phyloP scores from a whole-genome alignment of 2,888 invertebrate genomes.

The Cenopis cana region DNA sequence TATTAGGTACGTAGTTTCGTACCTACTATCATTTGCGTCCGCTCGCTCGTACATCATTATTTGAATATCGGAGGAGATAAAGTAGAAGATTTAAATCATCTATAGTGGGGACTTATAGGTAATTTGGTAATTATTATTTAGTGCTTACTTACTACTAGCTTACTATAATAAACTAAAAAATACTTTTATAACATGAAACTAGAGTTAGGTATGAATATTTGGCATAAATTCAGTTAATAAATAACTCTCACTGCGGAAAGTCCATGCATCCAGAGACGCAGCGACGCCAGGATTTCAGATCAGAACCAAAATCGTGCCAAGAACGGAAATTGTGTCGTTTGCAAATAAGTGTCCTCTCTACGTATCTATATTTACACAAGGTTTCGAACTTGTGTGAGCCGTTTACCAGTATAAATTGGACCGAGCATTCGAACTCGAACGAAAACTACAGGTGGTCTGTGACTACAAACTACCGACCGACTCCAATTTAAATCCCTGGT shows the following conservation, averaged over 20 bases:
- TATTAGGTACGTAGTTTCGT: background rate
- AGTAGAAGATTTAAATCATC: slow-evolving; percentile 1
- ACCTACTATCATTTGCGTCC: background rate
- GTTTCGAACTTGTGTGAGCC: background rate
- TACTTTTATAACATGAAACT: background rate
- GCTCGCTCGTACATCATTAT: slow-evolving; percentile 6
- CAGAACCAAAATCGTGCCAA: slow-evolving; percentile 26
- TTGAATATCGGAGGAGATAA: background rate
- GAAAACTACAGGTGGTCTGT: too few species aligned
- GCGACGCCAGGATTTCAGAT: slow-evolving; percentile 18
- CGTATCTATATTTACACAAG: background rate
- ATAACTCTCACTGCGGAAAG: slow-evolving; percentile 15
- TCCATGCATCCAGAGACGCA: background rate
- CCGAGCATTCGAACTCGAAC: too few species aligned
- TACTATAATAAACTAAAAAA: background rate
- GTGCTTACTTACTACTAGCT: background rate
- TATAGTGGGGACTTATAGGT: too few species aligned
- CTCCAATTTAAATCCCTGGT: too few species aligned
- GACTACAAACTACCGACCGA: too few species aligned
- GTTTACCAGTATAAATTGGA: background rate
- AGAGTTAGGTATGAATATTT: background rate
- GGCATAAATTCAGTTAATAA: background rate
- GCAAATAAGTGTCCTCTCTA: slow-evolving; percentile 9
- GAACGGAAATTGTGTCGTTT: slow-evolving; percentile 17
- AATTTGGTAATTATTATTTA: too few species aligned